Base-by-base conservation (phyloP, 1,140 invertebrate genomes). In the Zaprionus vittiger region DNA sequence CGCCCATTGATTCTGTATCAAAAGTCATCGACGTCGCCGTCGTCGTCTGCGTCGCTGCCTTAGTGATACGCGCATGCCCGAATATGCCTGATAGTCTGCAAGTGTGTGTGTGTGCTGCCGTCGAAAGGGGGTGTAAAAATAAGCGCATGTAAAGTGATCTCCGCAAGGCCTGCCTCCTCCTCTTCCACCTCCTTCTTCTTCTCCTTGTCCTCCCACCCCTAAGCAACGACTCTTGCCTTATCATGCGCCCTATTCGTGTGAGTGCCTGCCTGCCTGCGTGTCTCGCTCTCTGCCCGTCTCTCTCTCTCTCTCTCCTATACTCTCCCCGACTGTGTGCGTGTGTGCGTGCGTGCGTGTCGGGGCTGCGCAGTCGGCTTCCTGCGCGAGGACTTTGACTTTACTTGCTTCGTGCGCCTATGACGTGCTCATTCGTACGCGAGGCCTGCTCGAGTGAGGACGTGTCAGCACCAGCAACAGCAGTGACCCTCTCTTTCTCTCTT, bases 291-390 rank as follows among this genome's bases (percentile, higher is more conserved):
- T 47, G 6, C 9, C 41, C 7, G 6, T 47, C 41, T 7, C 41
- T 44, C n/a, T 6, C n/a, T 47, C n/a, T 9, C 41, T 44, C n/a
- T 44, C 38, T 44, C 41, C 1, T 4, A 2, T 15, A 41, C 6
- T 41, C 38, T 41, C 15, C 1, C 41, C 41, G n/a, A 41, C n/a
- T 44, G 47, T 75, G 47, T 55, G 28, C 62, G 66, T 28, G 47
- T 73, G 71, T 77, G 63, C 76, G 76, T 74, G 76, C 70, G 71
- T 78, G 76, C 70, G 76, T 73, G 65, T 74, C 75, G 71, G 66
- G 47, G 80, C 83, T 89, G 85, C 85, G 85, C 85, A 85, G 85
- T 89, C 76, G 81, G 61, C 81, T 89, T 90, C 86, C 85, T 90
- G 86, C 71, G 85, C 81, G 85, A 90, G 81, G 85, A 90, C 84